Evolutionary conservation across 2,888 invertebrate species (phyloP), one percentile per base, ranked within the genome.

Genomic region (Taenaris catops): DNA sequence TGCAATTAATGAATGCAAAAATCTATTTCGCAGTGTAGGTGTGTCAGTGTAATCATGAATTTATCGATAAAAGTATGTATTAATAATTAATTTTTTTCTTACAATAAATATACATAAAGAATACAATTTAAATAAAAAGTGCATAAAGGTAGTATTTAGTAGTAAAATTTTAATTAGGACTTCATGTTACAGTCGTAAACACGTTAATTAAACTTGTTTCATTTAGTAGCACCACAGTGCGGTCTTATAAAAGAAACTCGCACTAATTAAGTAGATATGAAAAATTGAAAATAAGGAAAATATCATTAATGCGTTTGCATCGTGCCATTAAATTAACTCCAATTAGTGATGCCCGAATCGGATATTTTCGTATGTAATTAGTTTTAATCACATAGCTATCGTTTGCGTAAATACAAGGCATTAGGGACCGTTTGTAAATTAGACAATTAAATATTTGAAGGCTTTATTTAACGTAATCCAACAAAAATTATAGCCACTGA

Each of bases 281-380:
- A 42, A 41, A 38, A 42, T 38, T 34, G 34, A 38, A 38, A 38
- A 38, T 29, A 42, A 42, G 32, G 38, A 38, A 38, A 42, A 35
- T 25, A 27, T 32, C 32, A 28, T 42, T 33, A 38, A 35, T 32
- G 32, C 35, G 25, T 26, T 31, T 24, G 38, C 32, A 27, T 27
- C 31, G 31, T 39, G 35, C 27, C 28, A 25, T 26, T 37, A 29
- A 40, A 40, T 18, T 40, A 40, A 43, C 35, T 39, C 46, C 48
- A 46, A 49, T 46, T 44, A 48, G 46, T 42, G 32, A 41, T 47
- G 40, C 45, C 36, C 39, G 23, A 38, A 45, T 45, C 28, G 11
- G 28, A 35, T 35, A 35, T 46, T 39, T 40, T 38, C 38, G 35
- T 42, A 41, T 28, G 34, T 42, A 39, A 34, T 34, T 42, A 42